Conservation (phyloP, 1,140 invertebrate genomes). For the Cylas formicarius region DNA sequence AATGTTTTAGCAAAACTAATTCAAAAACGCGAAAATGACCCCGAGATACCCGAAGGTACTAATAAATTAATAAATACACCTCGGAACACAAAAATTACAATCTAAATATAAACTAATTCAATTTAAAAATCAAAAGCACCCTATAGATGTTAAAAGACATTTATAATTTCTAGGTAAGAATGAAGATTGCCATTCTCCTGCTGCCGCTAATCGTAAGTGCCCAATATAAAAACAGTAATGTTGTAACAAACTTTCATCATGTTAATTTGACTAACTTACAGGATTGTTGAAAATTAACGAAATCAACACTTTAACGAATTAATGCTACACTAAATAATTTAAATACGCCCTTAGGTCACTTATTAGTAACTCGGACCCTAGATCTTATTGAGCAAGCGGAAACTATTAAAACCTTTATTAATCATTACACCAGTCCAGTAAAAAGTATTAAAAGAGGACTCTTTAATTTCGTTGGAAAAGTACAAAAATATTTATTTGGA, state of each 20-base stretch:
- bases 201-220: not conserved
- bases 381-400: not conserved
- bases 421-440: constrained; percentile 7
- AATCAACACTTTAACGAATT: constrained; percentile 5
- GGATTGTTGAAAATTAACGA: not conserved
- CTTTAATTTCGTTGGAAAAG: constrained; percentile 2
- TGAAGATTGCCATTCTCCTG: not conserved
- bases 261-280: constrained; percentile 5
- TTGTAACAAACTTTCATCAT: constrained; percentile 3
- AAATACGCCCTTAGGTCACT: not conserved
- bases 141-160: constrained; percentile 2
- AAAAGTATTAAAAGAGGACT: constrained; percentile 11
- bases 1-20: constrained; percentile 3
- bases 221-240: constrained; percentile 4
- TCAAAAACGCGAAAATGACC: constrained; percentile 3
- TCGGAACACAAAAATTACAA: not conserved
- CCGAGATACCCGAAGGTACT: constrained; percentile 3
- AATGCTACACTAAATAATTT: not conserved
- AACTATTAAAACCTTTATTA: not conserved
- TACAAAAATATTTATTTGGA: constrained; percentile 1
- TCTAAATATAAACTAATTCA: not conserved
- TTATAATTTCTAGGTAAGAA: constrained; percentile 5
- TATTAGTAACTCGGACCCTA: not conserved
- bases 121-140: constrained; percentile 5
- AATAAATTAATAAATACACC: not conserved